Evolutionary conservation across 2,797 vertebrate genomes (phyloP), one percentile per base, ranked within the genome.

Genomic region (Chromis chromis): DNA sequence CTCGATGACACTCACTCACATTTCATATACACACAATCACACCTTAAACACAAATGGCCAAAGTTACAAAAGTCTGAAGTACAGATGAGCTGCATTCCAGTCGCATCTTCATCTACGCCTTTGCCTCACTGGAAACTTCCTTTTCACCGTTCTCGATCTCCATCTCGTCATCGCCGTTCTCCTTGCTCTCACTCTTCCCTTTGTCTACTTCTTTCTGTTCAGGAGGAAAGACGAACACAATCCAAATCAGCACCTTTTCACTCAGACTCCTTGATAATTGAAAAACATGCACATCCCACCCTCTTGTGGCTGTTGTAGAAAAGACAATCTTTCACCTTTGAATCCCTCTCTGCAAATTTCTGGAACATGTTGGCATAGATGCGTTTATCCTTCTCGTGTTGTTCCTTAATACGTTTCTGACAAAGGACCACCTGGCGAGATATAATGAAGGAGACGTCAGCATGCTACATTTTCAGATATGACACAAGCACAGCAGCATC

Each of bases 331-430:
- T 79, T 94, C 67, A 98, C 98, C 95, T 97, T 98, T 10, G 94
- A 85, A 63, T 98, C 97, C 60, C 95, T 94, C 84, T 96, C 96
- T 14, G 96, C 96, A 73, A 99, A 96, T 89, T 96, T 98, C 88
- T 97, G 95, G 85, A 99, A 99, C 98, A 99, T 99, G 89, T 99
- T 99, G 84, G 97, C 98, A 0, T 99, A 99, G 78, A 97, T 96
- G 81, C 95, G 97, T 70, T 98, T 99, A 89, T 99, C 98, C 73
- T 96, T 96, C 65, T 98, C 96, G 0, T 96, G 96, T 88, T 99
- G 97, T 89, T 95, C 96, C 65, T 96, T 95, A 56, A 98, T 94
- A 27, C 94, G 94, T 77, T 97, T 96, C 90, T 98, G 97, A 90
- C 97, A 99, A 46, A 96, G 74, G 3, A 79, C 85, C 74, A 97